Conservation (phyloP, 2,888 invertebrate genomes). For the Schizaphis graminum region DNA sequence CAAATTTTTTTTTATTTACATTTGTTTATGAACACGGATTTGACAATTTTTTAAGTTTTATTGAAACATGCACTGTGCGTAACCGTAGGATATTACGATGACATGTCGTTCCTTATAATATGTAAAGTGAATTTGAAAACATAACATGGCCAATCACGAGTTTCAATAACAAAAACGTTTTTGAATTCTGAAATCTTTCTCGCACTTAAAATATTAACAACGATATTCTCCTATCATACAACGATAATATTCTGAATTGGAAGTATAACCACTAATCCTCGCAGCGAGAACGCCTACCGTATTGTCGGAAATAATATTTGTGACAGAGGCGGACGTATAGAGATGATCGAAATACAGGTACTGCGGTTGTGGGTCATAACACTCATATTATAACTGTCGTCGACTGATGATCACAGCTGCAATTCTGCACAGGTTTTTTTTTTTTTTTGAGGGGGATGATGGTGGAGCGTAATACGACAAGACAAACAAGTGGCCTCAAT, state of each 20-base stretch:
- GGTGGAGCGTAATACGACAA: neutral
- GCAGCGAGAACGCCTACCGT: neutral
- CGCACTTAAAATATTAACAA: neutral
- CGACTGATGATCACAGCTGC: neutral
- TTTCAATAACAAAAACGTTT: neutral
- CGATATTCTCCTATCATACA: neutral
- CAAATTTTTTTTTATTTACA: neutral
- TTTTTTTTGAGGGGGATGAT: no score
- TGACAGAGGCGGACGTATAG: neutral
- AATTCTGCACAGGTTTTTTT: neutral
- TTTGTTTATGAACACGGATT: neutral
- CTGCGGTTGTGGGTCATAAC: neutral
- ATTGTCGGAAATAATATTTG: neutral
- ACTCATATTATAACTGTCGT: neutral
- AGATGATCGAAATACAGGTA: neutral
- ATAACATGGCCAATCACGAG: neutral
- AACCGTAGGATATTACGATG: neutral
- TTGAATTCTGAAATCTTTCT: neutral
- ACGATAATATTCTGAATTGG: neutral
- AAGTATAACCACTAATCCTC: neutral
- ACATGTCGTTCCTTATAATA: neutral
- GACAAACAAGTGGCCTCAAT: slow-evolving; percentile 27
- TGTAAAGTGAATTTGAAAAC: neutral
- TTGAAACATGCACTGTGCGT: neutral
- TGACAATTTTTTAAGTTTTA: neutral